Base-by-base conservation (phyloP, 1,140 invertebrate genomes). In the Apis laboriosa region DNA sequence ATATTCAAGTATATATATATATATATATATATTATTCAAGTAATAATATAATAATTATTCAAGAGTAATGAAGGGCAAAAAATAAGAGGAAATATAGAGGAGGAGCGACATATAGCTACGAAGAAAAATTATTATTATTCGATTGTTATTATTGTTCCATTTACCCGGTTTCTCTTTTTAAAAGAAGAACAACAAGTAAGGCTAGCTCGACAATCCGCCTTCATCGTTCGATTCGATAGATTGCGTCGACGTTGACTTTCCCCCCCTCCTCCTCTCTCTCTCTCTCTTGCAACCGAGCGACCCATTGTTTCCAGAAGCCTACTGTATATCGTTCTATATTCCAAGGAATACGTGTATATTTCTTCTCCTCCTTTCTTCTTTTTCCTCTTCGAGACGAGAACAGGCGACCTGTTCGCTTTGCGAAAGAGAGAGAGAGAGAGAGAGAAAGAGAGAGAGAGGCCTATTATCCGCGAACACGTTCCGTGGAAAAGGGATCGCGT, bases 291-390 rank as follows among this genome's bases (percentile, higher is more conserved):
- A 67, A 82, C 61, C 53, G 34, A 34, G 51, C 34, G n/a, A 75
- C 78, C 78, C 86, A 84, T 89, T 88, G 89, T 90, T 90, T 77
- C 70, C 77, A 86, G 78, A 79, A 66, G 73, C 76, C 34, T 3
- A 34, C 34, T 34, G 3, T 2, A 34, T 66, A 43, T 34, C 60
- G 76, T 21, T 53, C 86, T 85, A 85, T 77, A 34, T 34, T 34
- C 34, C 84, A 76, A 88, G 72, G 53, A 60, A 74, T 53, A 51
- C 83, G 24, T 24, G 24, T 24, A 24, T 34, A 34, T 34, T 34
- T 82, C 73, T 63, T 63, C 43, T 70, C 67, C 60, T 85, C 84
- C 89, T 84, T 43, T 77, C 49, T 77, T 7, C 17, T 67, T 8
- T 49, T 4, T 58, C 28, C 34, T 60, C 8, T 55, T 28, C 58